Percentiles rank a stretch among this genome's conserved stretches.
phyloP scores from a whole-genome alignment of 2,797 vertebrate species.

The Hipposideros larvatus region DNA sequence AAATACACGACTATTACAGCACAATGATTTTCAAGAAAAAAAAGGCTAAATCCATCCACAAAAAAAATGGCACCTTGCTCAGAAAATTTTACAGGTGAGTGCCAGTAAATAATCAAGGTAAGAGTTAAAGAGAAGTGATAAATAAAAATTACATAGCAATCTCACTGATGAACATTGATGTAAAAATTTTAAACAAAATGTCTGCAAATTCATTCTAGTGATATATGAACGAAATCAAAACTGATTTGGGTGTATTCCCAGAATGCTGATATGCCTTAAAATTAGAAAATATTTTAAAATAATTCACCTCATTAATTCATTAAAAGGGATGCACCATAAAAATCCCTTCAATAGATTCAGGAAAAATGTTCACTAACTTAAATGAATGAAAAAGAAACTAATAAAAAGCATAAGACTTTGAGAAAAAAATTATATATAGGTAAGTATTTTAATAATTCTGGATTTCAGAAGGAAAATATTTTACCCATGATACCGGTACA shows the following conservation, averaged over 20 bases:
- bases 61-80: background rate
- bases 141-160: background rate
- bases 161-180: background rate
- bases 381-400: background rate
- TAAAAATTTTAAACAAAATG: background rate
- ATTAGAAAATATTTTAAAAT: conserved; percentile 31
- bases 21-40: conserved; percentile 6
- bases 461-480: background rate
- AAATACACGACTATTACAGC: background rate
- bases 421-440: background rate
- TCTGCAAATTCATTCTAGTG: background rate
- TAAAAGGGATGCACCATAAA: background rate
- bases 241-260: background rate
- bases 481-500: background rate
- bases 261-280: background rate
- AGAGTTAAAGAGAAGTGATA: background rate
- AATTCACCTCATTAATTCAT: background rate
- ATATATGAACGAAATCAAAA: background rate
- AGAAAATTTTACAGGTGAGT: background rate
- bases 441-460: background rate
- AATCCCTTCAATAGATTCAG: background rate
- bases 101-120: background rate
- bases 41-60: background rate
- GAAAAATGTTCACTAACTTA: background rate
- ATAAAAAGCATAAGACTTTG: background rate